A percentile compares a stretch with the other conserved stretches of the same genome.
phyloP scores from a whole-genome alignment of 2,797 vertebrate genomes.

The Gymnocypris eckloni region DNA sequence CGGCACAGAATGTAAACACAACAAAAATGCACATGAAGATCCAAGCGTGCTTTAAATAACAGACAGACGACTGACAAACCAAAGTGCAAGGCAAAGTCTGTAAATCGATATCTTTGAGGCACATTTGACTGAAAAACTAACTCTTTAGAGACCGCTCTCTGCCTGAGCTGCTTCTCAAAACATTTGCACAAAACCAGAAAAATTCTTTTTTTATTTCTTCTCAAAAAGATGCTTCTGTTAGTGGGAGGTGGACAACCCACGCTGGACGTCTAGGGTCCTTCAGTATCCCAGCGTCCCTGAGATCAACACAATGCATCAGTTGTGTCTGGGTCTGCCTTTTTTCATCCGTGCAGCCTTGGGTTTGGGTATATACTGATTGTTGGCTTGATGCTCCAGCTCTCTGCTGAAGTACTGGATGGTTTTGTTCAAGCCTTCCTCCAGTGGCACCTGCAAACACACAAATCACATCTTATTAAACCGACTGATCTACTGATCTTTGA shows the following conservation, averaged over 20 bases:
- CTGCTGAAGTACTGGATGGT: constrained; percentile 98
- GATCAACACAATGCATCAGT: constrained; percentile 82
- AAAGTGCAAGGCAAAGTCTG: constrained; percentile 86
- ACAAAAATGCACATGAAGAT: constrained; percentile 62
- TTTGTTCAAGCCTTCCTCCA: constrained; percentile 98
- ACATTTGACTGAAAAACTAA: constrained; percentile 51
- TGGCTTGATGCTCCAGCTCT: constrained; percentile 96
- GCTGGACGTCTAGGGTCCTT: constrained; percentile 63
- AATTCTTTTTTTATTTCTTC: background rate
- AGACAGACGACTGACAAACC: constrained; percentile 77
- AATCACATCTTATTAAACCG: constrained; percentile 57
- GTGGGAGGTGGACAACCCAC: background rate
- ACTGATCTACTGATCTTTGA: too few species aligned
- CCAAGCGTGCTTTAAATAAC: constrained; percentile 87
- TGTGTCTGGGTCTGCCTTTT: constrained; percentile 92
- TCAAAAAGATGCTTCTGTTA: constrained; percentile 3
- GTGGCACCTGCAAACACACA: constrained; percentile 83
- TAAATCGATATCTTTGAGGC: constrained; percentile 58
- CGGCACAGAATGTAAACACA: constrained; percentile 77
- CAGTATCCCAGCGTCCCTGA: constrained; percentile 63
- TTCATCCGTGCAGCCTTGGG: constrained; percentile 97
- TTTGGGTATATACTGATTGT: constrained; percentile 99
- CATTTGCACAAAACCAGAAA: constrained; percentile 21
- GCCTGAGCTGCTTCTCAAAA: constrained; percentile 41
- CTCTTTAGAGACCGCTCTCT: constrained; percentile 32